Percentiles rank a stretch among this genome's conserved stretches.
Evolutionary conservation across 2,888 invertebrate species (phyloP).

Genomic region (Anticlea derivata): DNA sequence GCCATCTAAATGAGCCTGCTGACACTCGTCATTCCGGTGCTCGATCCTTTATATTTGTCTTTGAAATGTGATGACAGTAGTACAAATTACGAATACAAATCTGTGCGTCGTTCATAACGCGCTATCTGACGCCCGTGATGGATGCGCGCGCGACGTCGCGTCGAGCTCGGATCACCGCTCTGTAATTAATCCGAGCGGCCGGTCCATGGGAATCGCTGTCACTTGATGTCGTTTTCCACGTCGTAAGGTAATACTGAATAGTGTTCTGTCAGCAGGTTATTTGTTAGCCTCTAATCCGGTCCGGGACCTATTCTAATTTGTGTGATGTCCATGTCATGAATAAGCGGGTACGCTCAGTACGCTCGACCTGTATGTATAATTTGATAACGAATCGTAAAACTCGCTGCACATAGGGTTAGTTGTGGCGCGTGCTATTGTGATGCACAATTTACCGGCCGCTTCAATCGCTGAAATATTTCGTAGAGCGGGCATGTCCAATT

Average conservation of each 20-base stretch:
- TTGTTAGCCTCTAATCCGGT: slow-evolving; percentile 56
- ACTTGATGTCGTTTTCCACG: slow-evolving; percentile 70
- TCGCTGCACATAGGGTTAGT: slow-evolving; percentile 70
- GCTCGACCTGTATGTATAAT: slow-evolving; percentile 58
- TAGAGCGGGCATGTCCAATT: slow-evolving; percentile 82
- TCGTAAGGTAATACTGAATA: slow-evolving; percentile 64
- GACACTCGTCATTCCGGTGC: slow-evolving; percentile 82
- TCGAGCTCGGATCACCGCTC: slow-evolving; percentile 67
- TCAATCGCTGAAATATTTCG: slow-evolving; percentile 84
- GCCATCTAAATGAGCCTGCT: slow-evolving; percentile 75
- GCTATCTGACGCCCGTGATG: slow-evolving; percentile 78
- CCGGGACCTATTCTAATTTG: slow-evolving; percentile 52
- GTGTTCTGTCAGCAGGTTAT: slow-evolving; percentile 64
- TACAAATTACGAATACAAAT: slow-evolving; percentile 83
- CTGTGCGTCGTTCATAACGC: slow-evolving; percentile 79
- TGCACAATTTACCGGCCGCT: slow-evolving; percentile 79
- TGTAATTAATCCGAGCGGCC: slow-evolving; percentile 77
- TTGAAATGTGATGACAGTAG: slow-evolving; percentile 84
- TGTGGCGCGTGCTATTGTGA: slow-evolving; percentile 74
- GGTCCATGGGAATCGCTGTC: slow-evolving; percentile 76
- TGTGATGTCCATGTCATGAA: slow-evolving; percentile 29
- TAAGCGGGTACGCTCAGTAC: slow-evolving; percentile 21
- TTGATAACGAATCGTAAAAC: slow-evolving; percentile 79
- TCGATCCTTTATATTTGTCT: slow-evolving; percentile 84
- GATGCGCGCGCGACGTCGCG: slow-evolving; percentile 64